Evolutionary conservation across 1,140 invertebrate genomes (phyloP), one percentile per base, ranked within the genome.

Genomic region (Hylaeus volcanicus): DNA sequence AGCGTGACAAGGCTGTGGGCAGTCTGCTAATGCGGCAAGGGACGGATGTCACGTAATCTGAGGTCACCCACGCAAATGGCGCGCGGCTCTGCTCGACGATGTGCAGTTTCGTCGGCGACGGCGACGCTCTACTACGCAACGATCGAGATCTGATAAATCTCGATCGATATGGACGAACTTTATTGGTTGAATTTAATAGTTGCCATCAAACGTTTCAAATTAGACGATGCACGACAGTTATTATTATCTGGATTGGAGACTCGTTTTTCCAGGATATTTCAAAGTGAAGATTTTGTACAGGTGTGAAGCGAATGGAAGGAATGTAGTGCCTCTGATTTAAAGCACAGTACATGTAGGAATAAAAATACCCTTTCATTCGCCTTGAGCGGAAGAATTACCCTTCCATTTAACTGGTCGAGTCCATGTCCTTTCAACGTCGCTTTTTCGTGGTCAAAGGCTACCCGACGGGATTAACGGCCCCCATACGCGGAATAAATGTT

Each of bases 21-120:
- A 91, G 91, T 92, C 88, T 90, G 83, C 86, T 92, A 90, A 93
- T 92, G 87, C 89, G 82, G 89, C 91, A 91, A 90, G 89, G 89
- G 91, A 91, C 92, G 93, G 93, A 93, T 91, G 87, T 93, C 91
- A 93, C 91, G 92, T 90, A 92, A 93, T 89, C 89, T 91, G 92
- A 93, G 91, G 92, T 92, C 92, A 93, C 91, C 91, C 88, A 92
- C 92, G 91, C 89, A 89, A 89, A 88, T 85, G 84, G 79, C 83
- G 85, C 77, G 79, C 86, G 78, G 60, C 53, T 74, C 48, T 61
- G 70, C 68, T 26, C 79, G 70, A 5, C 74, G 76, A 8, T 12
- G 45, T 75, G 55, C 70, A 55, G 71, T 63, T 74, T 82, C 74
- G 79, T 66, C 83, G 79, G 41, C 64, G 58, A 8, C 72, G 45